A percentile compares a stretch with the other conserved stretches of the same genome.
phyloP scores from a whole-genome alignment of 2,888 invertebrate genomes.

The Melipona beecheii region DNA sequence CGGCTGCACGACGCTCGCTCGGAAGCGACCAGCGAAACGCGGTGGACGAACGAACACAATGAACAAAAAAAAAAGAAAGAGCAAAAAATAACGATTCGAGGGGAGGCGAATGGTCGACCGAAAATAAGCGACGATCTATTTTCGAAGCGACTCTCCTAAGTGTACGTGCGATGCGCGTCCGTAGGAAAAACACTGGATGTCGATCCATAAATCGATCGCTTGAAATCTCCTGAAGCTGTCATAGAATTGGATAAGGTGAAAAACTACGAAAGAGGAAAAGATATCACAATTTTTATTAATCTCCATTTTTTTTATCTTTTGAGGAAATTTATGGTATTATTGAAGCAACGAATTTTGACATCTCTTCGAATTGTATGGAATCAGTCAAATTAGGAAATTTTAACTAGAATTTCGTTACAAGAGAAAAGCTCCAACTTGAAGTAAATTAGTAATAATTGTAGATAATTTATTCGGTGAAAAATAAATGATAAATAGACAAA shows the following conservation, averaged over 20 bases:
- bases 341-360: no score
- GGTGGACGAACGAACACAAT: conserved; percentile 37
- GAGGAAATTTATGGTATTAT: no score
- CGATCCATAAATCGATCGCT: conserved; percentile 4
- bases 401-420: no score
- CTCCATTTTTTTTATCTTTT: no score
- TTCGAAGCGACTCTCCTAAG: conserved; percentile 34
- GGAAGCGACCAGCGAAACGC: conserved; percentile 39
- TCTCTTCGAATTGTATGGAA: no score
- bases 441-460: no score
- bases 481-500: no score
- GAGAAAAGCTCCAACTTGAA: no score
- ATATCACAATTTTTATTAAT: no score
- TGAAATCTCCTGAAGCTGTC: not conserved
- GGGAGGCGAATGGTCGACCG: conserved; percentile 39
- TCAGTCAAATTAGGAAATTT: no score
- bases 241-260: not conserved
- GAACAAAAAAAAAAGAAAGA: conserved; percentile 41
- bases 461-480: no score
- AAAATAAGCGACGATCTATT: conserved; percentile 67
- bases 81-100: conserved; percentile 27
- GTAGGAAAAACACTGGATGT: conserved; percentile 49
- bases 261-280: not conserved
- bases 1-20: conserved; percentile 45
- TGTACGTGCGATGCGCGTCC: conserved; percentile 15